Percentiles rank a stretch among this genome's conserved stretches.
Evolutionary conservation across 1,140 invertebrate species (phyloP).

Genomic region (Hyles vespertilio): DNA sequence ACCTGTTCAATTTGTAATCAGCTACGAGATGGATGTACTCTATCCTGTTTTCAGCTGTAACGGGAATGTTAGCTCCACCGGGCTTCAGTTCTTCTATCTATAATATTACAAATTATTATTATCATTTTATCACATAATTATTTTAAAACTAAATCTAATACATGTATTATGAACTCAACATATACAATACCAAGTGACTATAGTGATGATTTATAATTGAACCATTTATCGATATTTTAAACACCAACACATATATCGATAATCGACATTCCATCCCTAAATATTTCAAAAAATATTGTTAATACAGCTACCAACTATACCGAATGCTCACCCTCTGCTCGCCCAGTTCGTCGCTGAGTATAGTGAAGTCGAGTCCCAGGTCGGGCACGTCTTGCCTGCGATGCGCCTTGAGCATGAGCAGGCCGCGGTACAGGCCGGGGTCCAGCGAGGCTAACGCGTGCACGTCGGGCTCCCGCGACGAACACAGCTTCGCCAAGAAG

Average conservation of each 20-base stretch:
- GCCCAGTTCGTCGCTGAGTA: slow-evolving; percentile 92
- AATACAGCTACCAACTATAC: too few relatives aligned
- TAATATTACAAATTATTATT: slow-evolving; percentile 26
- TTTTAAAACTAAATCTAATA: too few relatives aligned
- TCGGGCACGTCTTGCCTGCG: slow-evolving; percentile 84
- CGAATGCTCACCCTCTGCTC: slow-evolving; percentile 82
- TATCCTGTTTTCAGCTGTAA: slow-evolving; percentile 93
- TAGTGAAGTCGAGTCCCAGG: slow-evolving; percentile 94
- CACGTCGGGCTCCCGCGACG: slow-evolving; percentile 88
- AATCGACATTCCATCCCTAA: too few relatives aligned
- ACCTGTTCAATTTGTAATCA: slow-evolving; percentile 94
- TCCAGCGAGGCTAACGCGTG: slow-evolving; percentile 96
- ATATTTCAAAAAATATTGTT: too few relatives aligned
- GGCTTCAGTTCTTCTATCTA: slow-evolving; percentile 93
- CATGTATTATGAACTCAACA: too few relatives aligned
- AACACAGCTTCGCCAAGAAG: slow-evolving; percentile 85
- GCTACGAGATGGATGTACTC: slow-evolving; percentile 98
- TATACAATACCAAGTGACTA: too few relatives aligned
- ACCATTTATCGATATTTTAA: too few relatives aligned
- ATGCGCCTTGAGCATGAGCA: slow-evolving; percentile 91
- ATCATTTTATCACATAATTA: not conserved
- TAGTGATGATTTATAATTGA: too few relatives aligned
- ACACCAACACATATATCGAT: too few relatives aligned
- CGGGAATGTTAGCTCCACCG: slow-evolving; percentile 90
- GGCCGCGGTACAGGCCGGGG: slow-evolving; percentile 92